Base-by-base conservation (phyloP, 1,140 invertebrate species). In the Stegodyphus mimosarum region DNA sequence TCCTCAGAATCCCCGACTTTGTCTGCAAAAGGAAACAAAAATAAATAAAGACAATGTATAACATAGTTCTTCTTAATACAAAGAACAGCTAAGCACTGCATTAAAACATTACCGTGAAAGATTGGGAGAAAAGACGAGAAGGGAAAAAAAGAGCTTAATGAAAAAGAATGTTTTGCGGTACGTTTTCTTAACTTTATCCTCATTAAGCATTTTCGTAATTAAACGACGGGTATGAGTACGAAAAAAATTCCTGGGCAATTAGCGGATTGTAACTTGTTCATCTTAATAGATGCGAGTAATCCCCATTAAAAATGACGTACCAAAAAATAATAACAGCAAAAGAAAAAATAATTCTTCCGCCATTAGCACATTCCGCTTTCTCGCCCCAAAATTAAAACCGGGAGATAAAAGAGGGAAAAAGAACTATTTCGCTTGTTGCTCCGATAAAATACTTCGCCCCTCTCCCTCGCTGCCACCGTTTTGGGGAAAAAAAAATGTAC, bases 201-300 rank as follows among this genome's bases (percentile, higher is more conserved):
- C 73, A 75, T 76, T 75, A 80, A 84, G 52, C 33, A 76, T 52
- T 84, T 84, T 84, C 80, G 33, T 76, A 84, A 84, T 84, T 84
- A 84, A 84, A 70, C 73, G 81, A 64, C 49, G 70, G n/a, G 51
- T 17, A 78, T 52, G 69, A 72, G 69, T 15, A 33, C n/a, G 7
- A 15, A 18, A 81, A 74, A 84, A 83, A 84, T 18, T 18, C 18
- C 11, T 13, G n/a, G 13, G 81, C 81, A 84, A 84, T 84, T 84
- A 84, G 53, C 18, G 81, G 50, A 84, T 84, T 75, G 72, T 73
- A 84, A 76, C 81, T 84, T 75, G 71, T 84, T 84, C 81, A 55
- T 75, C 64, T 75, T 84, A 84, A 84, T 84, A 84, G 72, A 84
- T 84, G 81, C 72, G 72, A 84, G 81, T 84, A 84, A 84, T 84